Evolutionary conservation across 2,888 invertebrate species (phyloP), one percentile per base, ranked within the genome.

Genomic region (Myopa testacea): DNA sequence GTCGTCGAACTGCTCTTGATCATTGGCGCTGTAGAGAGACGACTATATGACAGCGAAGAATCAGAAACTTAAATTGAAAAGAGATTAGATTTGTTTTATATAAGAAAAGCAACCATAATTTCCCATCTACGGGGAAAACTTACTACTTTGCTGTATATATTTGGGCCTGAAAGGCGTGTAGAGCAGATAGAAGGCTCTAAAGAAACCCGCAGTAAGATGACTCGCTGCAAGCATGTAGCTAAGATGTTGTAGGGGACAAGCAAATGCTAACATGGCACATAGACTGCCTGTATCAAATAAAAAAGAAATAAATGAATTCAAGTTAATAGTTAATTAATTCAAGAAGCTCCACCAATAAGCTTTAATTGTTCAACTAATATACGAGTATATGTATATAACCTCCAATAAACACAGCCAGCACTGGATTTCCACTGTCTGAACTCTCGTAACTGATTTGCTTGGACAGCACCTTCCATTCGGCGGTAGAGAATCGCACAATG

Each of bases 231-330:
- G 78, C 4, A 87, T 88, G 68, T 91, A 89, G 63, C 90, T 90
- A 38, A 92, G 86, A 83, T 91, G 90, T 77, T 91, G 90, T 80
- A 92, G 82, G 2, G 92, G 92, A 81, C 92, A 92, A 60, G 91
- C 91, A 82, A 92, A 92, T 4, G 92, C 91, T 79, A 92, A 82
- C 86, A 92, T 91, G 69, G 91, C 91, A 65, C 91, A 90, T 52
- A 92, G 85, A 80, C 91, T 91, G 75, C 92, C 91, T 90, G 65
- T n/a, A 45, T 8, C 2, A 45, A 45, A 52, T 26, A 2, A 26
- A 26, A 26, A 26, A 26, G 2, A 26, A 26, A 26, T 2, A 26
- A 26, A 26, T 26, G 1, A 26, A 26, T 26, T 26, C 26, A 26
- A 26, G 26, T 1, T 26, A 26, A 26, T 26, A 26, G 26, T 26